Conservation (phyloP, 1,140 invertebrate species). For the Rhizoglyphus robini region DNA sequence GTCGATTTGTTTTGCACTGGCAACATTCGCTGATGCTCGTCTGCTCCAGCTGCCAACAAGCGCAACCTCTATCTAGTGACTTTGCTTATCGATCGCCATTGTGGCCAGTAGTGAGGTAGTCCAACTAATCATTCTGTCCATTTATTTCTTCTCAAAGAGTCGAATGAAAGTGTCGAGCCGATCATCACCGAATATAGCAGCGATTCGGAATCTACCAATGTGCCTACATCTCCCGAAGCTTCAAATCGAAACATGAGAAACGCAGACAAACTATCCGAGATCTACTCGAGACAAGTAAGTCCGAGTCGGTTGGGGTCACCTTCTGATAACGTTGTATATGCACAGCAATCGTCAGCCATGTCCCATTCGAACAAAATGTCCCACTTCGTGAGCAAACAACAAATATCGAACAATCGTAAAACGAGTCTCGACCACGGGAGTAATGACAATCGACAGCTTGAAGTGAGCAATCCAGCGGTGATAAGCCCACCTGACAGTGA, state of each 20-base stretch:
- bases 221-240: background rate
- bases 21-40: too few relatives aligned
- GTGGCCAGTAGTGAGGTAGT: too few relatives aligned
- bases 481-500: constrained; percentile 3
- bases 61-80: too few relatives aligned
- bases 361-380: constrained; percentile 9
- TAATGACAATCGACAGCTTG: background rate
- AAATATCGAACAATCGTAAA: constrained; percentile 11
- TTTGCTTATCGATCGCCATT: too few relatives aligned
- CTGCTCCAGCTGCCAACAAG: too few relatives aligned
- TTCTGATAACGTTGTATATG: background rate
- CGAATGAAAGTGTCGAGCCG: background rate
- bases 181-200: constrained; percentile 9
- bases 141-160: background rate
- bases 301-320: background rate
- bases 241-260: background rate
- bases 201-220: constrained; percentile 4
- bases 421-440: background rate
- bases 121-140: too few relatives aligned
- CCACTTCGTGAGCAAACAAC: constrained; percentile 1
- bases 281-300: constrained; percentile 9
- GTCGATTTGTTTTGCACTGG: too few relatives aligned
- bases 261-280: constrained; percentile 6
- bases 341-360: constrained; percentile 1
- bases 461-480: background rate